Conservation (phyloP, 2,797 vertebrate genomes). For the Sebastes melanostomus region DNA sequence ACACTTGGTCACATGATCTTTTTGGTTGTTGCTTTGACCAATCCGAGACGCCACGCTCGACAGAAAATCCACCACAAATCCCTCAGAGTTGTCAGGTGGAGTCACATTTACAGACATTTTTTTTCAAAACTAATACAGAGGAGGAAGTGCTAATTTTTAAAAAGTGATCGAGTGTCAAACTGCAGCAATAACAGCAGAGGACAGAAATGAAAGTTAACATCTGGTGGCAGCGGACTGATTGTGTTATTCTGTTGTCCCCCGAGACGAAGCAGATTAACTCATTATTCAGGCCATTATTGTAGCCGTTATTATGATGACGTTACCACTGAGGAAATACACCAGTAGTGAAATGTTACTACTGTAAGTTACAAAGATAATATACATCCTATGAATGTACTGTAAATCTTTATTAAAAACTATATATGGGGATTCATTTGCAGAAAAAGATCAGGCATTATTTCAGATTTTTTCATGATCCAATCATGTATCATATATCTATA, state of each 20-base stretch:
- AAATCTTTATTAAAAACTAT: not conserved
- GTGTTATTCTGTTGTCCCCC: conserved; percentile 59
- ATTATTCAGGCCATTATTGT: conserved; percentile 50
- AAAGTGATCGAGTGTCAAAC: conserved; percentile 49
- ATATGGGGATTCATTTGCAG: not conserved
- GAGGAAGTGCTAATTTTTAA: conserved; percentile 40
- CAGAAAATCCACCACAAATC: conserved; percentile 18
- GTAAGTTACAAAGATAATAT: not conserved
- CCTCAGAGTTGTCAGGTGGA: conserved; percentile 7
- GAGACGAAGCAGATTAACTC: conserved; percentile 60
- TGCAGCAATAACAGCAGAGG: conserved; percentile 52
- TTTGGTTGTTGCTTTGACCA: not conserved
- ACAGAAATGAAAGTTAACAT: conserved; percentile 52
- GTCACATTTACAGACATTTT: not conserved
- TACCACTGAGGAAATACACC: not conserved
- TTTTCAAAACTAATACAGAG: not conserved
- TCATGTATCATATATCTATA: not conserved
- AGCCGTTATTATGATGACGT: conserved; percentile 21
- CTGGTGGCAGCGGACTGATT: conserved; percentile 50
- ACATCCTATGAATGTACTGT: not conserved
- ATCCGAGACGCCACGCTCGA: not conserved
- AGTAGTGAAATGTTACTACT: not conserved
- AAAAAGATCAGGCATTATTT: not conserved
- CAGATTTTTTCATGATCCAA: not conserved
- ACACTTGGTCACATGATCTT: conserved; percentile 9